Conservation (phyloP, 1,140 invertebrate genomes). For the Nautilus pompilius region DNA sequence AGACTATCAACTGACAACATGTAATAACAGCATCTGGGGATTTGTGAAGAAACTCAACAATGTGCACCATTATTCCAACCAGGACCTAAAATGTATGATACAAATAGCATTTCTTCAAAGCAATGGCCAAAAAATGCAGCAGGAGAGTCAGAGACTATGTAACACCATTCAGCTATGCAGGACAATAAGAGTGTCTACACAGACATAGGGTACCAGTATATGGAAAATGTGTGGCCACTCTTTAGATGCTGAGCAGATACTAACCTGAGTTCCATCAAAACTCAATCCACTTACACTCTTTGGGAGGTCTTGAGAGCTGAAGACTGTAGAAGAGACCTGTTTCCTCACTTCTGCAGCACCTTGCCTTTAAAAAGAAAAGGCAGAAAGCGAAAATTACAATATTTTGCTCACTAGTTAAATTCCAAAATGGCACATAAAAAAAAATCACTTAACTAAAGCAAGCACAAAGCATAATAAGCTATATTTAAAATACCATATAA, state of each 20-base stretch:
- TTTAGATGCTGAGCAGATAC: not conserved
- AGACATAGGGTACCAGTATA: not conserved
- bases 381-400: not conserved
- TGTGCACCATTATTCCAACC: too few species aligned
- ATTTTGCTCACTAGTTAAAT: not conserved
- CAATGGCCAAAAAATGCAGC: not conserved
- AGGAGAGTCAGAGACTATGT: not conserved
- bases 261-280: slow-evolving; percentile 65
- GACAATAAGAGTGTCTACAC: not conserved
- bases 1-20: too few species aligned
- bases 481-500: not conserved
- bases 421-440: too few species aligned
- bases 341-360: slow-evolving; percentile 74
- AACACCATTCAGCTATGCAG: not conserved
- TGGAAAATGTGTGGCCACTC: not conserved
- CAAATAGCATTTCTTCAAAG: not conserved
- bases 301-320: slow-evolving; percentile 29
- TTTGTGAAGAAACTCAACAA: too few species aligned
- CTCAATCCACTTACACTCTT: slow-evolving; percentile 45
- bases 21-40: too few species aligned
- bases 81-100: too few species aligned
- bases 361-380: slow-evolving; percentile 60
- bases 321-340: slow-evolving; percentile 62
- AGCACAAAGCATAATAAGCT: not conserved
- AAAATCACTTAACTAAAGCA: too few species aligned